Base-by-base conservation (phyloP, 2,113 vertebrate species). In the Engraulis encrasicolus region DNA sequence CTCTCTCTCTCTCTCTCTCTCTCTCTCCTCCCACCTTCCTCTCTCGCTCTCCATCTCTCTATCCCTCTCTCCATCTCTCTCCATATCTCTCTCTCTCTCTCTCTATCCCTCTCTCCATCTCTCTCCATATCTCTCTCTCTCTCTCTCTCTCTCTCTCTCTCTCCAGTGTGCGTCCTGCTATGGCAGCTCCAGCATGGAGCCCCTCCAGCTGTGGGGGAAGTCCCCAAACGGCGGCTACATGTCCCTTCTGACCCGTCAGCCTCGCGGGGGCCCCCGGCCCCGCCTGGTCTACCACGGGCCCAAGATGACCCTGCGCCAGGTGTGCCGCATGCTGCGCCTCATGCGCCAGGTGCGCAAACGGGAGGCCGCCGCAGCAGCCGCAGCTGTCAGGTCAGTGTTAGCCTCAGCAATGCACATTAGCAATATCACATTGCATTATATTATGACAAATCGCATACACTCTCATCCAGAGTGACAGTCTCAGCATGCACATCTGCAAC, bases 161-260 rank as follows among this genome's bases (percentile, higher is more conserved):
- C 27, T 81, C 12, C 58, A 96, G 95, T 96, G 90, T 90, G 95
- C 91, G 0, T 96, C 95, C 78, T 95, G 94, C 85, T 95, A 94
- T 83, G 92, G 83, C 34, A 84, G 58, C 58, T 84, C 82, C 79
- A 87, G 87, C 1, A 27, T 74, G 78, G 78, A 88, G 49, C 85
- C 86, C 0, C n/a, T 86, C 78, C 87, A 87, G 40, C 74, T 93
- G 34, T 92, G 94, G 6, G 91, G 93, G 1, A 90, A 27, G 58
- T 89, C 87, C 2, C 48, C 88, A 1, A 79, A 89, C 17, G 86
- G 36, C 15, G 86, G 86, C 84, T 94, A 93, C 82, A 81, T 95
- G 89, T 92, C 90, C 3, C 86, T 95, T 18, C 34, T 95, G 38
- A 18, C 85, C 0, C 88, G 91, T 23, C 92, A 92, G 6, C 95